phyloP scores from a whole-genome alignment of 2,797 vertebrate genomes.

The Diplodus sargus region DNA sequence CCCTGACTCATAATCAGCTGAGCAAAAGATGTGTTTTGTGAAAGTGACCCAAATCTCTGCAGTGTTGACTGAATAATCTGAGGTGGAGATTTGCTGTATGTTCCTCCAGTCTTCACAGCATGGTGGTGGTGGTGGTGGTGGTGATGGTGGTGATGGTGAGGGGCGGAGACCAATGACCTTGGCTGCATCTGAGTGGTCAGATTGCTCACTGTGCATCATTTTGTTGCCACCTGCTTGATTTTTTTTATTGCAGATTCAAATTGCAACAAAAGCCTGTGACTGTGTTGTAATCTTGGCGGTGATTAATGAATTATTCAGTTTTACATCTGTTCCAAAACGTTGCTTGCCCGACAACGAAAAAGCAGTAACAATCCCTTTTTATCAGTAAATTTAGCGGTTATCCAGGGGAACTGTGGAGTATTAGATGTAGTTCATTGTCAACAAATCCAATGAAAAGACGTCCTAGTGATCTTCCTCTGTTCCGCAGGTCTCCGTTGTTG shows the following conservation, averaged over 20 bases:
- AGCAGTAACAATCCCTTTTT: not conserved
- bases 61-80: not conserved
- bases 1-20: slow-evolving; percentile 27
- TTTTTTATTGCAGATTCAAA: not conserved
- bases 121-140: too few relatives aligned
- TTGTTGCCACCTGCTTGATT: not conserved
- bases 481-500: not conserved
- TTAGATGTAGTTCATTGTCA: not conserved
- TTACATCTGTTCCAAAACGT: not conserved
- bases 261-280: not conserved
- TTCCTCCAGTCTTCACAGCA: not conserved
- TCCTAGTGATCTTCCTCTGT: not conserved
- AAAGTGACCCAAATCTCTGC: not conserved
- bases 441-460: not conserved
- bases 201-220: not conserved
- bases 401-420: not conserved
- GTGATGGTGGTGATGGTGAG: not conserved
- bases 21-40: not conserved
- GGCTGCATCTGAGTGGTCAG: slow-evolving; percentile 17
- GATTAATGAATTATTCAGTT: not conserved
- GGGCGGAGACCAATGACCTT: slow-evolving; percentile 40
- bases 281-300: not conserved
- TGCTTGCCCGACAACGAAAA: not conserved
- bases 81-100: not conserved
- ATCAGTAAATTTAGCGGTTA: not conserved